These are phyloP conservation scores for Cassiopea andromeda DNA, from an alignment of 30 jellyfish, hydroid and myxozoan species.

Conservation along the genomic window DNA sequence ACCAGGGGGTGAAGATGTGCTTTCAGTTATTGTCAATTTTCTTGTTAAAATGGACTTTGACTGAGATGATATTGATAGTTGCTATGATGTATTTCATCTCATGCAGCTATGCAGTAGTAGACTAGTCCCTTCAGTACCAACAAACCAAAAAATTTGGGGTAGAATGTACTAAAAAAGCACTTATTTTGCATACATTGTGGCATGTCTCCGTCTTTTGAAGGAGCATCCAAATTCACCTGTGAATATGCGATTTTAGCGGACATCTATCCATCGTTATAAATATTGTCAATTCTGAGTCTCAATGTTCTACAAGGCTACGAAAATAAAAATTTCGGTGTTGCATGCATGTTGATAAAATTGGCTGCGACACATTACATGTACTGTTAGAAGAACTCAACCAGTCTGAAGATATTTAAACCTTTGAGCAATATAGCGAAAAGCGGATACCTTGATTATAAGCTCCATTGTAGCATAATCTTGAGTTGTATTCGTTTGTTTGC, in stretches of 20 bases:
- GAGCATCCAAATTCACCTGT: not conserved
- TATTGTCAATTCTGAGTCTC: not conserved
- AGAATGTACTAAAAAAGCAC: not conserved
- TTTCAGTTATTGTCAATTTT: not conserved
- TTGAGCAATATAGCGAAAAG: not conserved
- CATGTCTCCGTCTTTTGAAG: not conserved
- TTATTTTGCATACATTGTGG: not conserved
- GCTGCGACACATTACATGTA: not conserved
- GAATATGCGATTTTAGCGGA: not conserved
- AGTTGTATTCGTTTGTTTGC: not conserved
- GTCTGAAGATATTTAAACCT: not conserved
- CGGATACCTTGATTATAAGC: not conserved
- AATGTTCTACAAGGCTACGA: not conserved
- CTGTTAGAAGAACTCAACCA: not conserved
- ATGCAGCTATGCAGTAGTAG: not conserved
- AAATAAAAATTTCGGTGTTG: not conserved
- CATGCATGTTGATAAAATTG: not conserved
- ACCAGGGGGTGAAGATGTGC: slow-evolving; percentile 61
- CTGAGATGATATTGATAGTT: not conserved
- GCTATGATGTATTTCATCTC: not conserved
- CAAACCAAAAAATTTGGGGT: not conserved
- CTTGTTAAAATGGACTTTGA: slow-evolving; percentile 22
- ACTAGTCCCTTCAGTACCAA: not conserved
- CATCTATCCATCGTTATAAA: not conserved
- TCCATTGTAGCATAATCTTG: not conserved